Conservation (phyloP, 2,888 invertebrate genomes). For the Nemotelus nigrinus region DNA sequence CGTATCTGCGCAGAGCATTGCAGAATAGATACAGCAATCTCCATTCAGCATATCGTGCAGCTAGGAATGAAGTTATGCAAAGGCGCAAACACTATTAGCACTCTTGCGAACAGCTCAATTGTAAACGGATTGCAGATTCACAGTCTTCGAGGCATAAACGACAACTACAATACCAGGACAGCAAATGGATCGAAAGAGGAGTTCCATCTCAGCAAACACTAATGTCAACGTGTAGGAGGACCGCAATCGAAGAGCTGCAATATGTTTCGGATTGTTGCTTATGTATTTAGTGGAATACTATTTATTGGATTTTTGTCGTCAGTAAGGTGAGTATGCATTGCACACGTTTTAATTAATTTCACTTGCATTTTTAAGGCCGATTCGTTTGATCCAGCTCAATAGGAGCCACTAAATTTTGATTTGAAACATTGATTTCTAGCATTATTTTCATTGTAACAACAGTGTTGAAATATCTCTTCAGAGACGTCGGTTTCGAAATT, state of each 20-base stretch:
- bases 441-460: too few species aligned
- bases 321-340: conserved; percentile 39
- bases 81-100: conserved; percentile 9
- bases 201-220: conserved; percentile 6
- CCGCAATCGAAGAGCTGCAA: conserved; percentile 31
- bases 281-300: conserved; percentile 41
- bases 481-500: too few species aligned
- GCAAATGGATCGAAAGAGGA: conserved; percentile 10
- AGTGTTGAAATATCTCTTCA: too few species aligned
- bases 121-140: conserved; percentile 32
- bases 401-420: too few species aligned
- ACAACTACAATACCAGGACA: not conserved
- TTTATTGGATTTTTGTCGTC: conserved; percentile 45
- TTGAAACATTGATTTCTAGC: too few species aligned
- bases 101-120: conserved; percentile 16
- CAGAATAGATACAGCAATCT: too few species aligned
- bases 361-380: too few species aligned
- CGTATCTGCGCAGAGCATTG: too few species aligned
- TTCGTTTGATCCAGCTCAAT: too few species aligned
- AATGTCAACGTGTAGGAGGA: conserved; percentile 32
- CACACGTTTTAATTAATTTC: too few species aligned
- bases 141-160: not conserved
- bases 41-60: too few species aligned
- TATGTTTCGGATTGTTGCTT: conserved; percentile 46
- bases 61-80: conserved; percentile 38